These are phyloP conservation scores for Epinephelus malabaricus DNA, from an alignment of 2,797 vertebrate species.

Conservation along the genomic window DNA sequence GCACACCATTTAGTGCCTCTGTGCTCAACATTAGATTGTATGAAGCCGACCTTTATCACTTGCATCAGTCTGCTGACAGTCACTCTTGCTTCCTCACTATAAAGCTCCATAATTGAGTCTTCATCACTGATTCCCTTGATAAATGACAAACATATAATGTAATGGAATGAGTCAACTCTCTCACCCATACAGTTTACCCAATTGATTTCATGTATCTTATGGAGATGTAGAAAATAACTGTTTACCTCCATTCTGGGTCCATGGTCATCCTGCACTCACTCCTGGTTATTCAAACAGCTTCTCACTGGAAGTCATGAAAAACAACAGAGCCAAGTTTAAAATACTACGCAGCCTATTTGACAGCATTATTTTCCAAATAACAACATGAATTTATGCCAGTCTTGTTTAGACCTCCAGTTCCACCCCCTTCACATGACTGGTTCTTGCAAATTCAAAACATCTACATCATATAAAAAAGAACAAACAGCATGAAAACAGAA, in stretches of 20 bases:
- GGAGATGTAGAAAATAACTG: neutral
- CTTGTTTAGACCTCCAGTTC: no score
- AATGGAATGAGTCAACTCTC: neutral
- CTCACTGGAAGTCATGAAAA: conserved; percentile 1
- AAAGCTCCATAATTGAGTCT: neutral
- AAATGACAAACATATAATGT: neutral
- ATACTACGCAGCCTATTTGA: no score
- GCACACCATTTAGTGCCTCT: neutral
- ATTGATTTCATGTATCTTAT: no score
- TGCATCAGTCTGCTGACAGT: neutral
- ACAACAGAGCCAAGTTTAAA: neutral
- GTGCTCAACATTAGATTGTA: neutral
- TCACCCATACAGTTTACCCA: neutral
- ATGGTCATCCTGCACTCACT: neutral
- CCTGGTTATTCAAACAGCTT: neutral
- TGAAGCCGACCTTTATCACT: neutral
- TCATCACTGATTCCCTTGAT: neutral
- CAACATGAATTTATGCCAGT: no score
- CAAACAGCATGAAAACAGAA: no score
- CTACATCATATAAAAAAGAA: no score
- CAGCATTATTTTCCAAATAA: no score
- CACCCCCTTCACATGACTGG: no score
- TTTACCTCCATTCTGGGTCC: conserved; percentile 20
- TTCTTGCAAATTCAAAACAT: no score
- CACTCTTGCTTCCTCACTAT: neutral